Conservation (phyloP, 2,797 vertebrate genomes). For the Sebastes hubbsi region DNA sequence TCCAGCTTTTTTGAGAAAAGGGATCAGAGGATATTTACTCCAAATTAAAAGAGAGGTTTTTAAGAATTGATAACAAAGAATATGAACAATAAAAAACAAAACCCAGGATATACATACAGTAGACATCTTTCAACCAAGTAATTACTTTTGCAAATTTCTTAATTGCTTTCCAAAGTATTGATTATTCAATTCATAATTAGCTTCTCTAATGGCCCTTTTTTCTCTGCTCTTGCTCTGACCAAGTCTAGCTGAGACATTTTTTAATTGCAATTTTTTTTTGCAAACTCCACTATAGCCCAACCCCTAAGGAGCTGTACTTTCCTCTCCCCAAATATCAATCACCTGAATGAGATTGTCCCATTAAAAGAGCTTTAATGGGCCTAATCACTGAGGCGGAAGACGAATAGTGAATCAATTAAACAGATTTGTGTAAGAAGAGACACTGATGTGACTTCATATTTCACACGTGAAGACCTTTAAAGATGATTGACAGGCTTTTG, state of each 20-base stretch:
- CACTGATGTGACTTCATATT: constrained; percentile 58
- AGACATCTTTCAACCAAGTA: constrained; percentile 30
- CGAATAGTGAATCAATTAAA: constrained; percentile 77
- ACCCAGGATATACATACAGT: background rate
- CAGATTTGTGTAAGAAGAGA: constrained; percentile 72
- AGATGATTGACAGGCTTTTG: constrained; percentile 62
- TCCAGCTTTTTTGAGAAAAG: background rate
- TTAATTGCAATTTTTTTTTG: constrained; percentile 63
- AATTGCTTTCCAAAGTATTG: constrained; percentile 53
- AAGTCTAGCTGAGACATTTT: constrained; percentile 50
- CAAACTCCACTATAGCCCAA: constrained; percentile 46
- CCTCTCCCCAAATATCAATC: constrained; percentile 78
- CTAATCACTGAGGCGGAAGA: constrained; percentile 79
- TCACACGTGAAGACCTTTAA: constrained; percentile 47
- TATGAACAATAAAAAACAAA: constrained; percentile 11
- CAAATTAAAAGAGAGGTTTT: background rate
- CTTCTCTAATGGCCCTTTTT: constrained; percentile 35
- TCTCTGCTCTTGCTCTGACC: constrained; percentile 17
- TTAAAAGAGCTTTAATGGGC: constrained; percentile 78
- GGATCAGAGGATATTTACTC: background rate
- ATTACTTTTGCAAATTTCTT: constrained; percentile 54
- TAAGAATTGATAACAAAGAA: background rate
- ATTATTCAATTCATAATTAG: constrained; percentile 60
- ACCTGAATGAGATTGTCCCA: constrained; percentile 78
- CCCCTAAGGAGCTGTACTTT: constrained; percentile 66